Base-by-base conservation (phyloP, 35 echinoderm and acorn worm species). In the Strongylocentrotus purpuratus region DNA sequence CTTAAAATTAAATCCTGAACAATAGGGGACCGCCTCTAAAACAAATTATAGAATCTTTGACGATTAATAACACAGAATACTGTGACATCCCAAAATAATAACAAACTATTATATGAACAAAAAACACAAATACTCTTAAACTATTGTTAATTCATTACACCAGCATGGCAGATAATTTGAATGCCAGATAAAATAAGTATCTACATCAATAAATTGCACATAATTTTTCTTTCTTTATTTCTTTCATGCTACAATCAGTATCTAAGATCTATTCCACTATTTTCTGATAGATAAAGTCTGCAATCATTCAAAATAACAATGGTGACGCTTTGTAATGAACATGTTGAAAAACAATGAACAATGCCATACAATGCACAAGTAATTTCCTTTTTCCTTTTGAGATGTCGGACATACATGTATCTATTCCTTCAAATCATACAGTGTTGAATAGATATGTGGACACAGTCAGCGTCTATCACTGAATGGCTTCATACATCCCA, bases 131-230 rank as follows among this genome's bases (percentile, higher is more conserved):
- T 28, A 10, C 65, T 78, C 65, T 78, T 28, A 22, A 22, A 28
- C 18, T 78, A 78, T 78, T 28, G 20, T 78, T 7, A 78, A 78
- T 78, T 78, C 65, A 28, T 78, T 78, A 78, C 28, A 78, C 20
- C 20, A 78, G 65, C 65, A 78, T 78, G 65, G 65, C 65, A 78
- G 22, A 78, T 78, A 78, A 78, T 78, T 78, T 28, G 28, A 28
- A n/a, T 22, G 65, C 65, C 65, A 78, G 20, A 15, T n/a, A 28
- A 14, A 78, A 78, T 78, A 78, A 78, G 65, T 78, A 78, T 78
- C 65, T 78, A 78, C 65, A 78, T 78, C 65, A 78, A 78, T 78
- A 78, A 78, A 78, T 78, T 78, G 65, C 65, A 78, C 65, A 78
- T 78, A 28, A n/a, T 78, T n/a, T 78, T 11, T 59, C 17, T 59